Evolutionary conservation across 92 coral and sea anemone genomes (phyloP).

Genomic region (Zoanthus sansibaricus): DNA sequence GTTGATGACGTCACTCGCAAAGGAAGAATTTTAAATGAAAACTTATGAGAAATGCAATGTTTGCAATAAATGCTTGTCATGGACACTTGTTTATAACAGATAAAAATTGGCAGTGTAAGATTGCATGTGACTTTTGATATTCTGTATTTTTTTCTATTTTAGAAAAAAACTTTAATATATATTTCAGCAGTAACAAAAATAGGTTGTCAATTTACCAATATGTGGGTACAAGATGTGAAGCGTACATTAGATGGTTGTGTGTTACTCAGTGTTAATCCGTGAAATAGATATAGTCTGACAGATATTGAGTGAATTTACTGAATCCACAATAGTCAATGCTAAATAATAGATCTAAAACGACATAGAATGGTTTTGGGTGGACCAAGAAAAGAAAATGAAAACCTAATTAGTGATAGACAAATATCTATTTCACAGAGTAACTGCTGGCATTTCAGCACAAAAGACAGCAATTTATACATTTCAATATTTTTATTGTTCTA

Average conservation of each 20-base stretch:
- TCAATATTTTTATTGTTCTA: conserved; percentile 35
- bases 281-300: conserved; percentile 22
- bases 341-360: conserved; percentile 19
- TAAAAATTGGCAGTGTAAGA: neutral
- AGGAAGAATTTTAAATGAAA: conserved; percentile 5
- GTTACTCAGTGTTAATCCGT: conserved; percentile 30
- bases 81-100: neutral
- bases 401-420: conserved; percentile 29
- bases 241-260: conserved; percentile 24
- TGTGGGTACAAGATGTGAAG: conserved; percentile 38
- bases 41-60: neutral
- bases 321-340: conserved; percentile 42
- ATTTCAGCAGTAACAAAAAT: conserved; percentile 32
- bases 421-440: conserved; percentile 40
- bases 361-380: conserved; percentile 40
- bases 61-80: neutral
- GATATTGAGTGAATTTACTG: conserved; percentile 37
- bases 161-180: conserved; percentile 24
- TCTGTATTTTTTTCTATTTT: conserved; percentile 12
- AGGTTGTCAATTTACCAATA: conserved; percentile 33
- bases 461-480: conserved; percentile 38
- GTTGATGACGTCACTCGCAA: neutral
- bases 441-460: conserved; percentile 22
- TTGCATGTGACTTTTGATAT: too few species aligned
- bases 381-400: conserved; percentile 27